phyloP scores from a whole-genome alignment of 2,113 vertebrate species.

The Porphyrio hochstetteri region DNA sequence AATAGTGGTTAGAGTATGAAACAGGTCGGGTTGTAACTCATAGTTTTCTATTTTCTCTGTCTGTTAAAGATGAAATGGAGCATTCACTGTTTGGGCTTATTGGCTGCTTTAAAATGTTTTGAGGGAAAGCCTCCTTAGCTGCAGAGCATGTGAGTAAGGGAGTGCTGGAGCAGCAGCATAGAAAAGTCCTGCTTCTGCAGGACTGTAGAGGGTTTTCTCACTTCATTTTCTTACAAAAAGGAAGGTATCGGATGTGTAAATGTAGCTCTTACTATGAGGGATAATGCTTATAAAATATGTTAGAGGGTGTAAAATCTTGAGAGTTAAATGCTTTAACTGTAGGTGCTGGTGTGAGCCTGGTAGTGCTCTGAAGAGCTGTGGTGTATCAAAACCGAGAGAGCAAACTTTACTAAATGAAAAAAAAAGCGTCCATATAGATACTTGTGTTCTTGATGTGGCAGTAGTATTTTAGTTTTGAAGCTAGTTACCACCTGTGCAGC shows the following conservation, averaged over 20 bases:
- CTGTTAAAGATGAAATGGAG: fast-evolving
- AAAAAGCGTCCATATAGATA: fast-evolving
- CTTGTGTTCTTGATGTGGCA: neutral
- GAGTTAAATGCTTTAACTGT: neutral
- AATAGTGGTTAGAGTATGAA: too few species aligned
- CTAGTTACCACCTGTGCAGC: neutral
- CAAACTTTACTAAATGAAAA: neutral
- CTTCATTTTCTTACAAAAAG: fast-evolving
- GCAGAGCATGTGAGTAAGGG: fast-evolving
- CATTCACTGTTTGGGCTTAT: fast-evolving
- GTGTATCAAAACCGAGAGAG: fast-evolving
- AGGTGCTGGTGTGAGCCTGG: too few species aligned
- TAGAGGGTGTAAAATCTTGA: neutral
- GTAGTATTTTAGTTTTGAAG: neutral
- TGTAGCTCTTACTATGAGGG: fast-evolving
- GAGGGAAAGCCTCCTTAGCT: fast-evolving
- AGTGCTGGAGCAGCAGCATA: neutral
- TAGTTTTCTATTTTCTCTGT: fast-evolving
- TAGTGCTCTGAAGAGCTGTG: neutral
- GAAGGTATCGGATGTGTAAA: fast-evolving
- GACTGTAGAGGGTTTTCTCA: fast-evolving
- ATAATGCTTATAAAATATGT: fast-evolving
- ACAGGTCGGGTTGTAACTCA: too few species aligned
- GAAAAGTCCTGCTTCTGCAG: neutral
- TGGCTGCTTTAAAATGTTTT: neutral